Evolutionary conservation across 2,888 invertebrate species (phyloP).

Genomic region (Hyposoter didymator): DNA sequence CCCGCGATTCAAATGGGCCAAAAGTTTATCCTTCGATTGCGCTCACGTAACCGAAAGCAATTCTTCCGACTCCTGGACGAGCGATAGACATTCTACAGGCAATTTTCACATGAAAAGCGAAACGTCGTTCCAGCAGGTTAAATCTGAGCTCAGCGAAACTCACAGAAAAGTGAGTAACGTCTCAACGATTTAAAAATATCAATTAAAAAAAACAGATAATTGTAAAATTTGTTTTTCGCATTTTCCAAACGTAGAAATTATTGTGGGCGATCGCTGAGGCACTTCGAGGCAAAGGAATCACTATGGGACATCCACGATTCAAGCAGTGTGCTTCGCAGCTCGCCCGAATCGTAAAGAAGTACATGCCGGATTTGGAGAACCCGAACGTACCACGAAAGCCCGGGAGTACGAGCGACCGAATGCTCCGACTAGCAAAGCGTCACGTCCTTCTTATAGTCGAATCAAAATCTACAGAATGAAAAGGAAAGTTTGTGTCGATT

Average conservation of each 20-base stretch:
- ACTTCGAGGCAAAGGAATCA: constrained; percentile 89
- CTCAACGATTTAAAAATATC: not conserved
- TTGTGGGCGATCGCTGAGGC: constrained; percentile 93
- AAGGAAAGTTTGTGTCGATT: not conserved
- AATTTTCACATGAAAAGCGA: constrained; percentile 73
- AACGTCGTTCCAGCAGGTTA: constrained; percentile 72
- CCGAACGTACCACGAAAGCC: constrained; percentile 84
- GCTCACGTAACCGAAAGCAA: constrained; percentile 74
- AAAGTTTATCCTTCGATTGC: constrained; percentile 87
- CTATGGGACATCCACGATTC: constrained; percentile 89
- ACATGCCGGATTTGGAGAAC: constrained; percentile 86
- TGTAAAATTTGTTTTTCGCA: not conserved
- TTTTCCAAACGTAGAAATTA: constrained; percentile 87
- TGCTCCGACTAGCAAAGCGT: constrained; percentile 87
- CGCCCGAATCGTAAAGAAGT: constrained; percentile 88
- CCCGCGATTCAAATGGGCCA: constrained; percentile 79
- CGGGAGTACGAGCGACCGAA: constrained; percentile 90
- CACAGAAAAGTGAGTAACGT: constrained; percentile 87
- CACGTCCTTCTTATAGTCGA: constrained; percentile 80
- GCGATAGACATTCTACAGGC: constrained; percentile 76
- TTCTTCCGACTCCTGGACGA: constrained; percentile 72
- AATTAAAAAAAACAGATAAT: not conserved
- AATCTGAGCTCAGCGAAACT: constrained; percentile 86
- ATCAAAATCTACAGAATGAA: constrained; percentile 72
- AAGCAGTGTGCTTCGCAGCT: constrained; percentile 89